These are phyloP conservation scores for Holocentrus rufus DNA, from an alignment of 2,797 vertebrate genomes.

Conservation along the genomic window DNA sequence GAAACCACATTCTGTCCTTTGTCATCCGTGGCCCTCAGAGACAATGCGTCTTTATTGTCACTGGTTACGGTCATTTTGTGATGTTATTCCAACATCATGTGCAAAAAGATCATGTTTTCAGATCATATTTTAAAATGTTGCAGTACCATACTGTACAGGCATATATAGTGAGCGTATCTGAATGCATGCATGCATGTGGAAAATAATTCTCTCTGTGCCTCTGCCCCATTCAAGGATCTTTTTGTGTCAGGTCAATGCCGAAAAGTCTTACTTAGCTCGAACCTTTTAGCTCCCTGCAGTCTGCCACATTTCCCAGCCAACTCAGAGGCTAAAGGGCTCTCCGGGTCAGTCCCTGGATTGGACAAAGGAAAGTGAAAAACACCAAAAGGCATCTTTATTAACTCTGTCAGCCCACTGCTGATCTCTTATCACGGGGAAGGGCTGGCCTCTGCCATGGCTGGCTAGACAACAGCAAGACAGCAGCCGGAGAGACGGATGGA, in stretches of 20 bases:
- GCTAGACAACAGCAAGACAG: background rate
- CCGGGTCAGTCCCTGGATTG: background rate
- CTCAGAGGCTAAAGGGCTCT: background rate
- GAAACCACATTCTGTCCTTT: constrained; percentile 36
- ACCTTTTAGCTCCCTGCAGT: constrained; percentile 2
- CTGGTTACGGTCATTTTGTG: background rate
- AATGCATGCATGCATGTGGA: background rate
- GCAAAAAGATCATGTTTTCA: constrained; percentile 12
- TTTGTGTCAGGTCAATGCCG: constrained; percentile 15
- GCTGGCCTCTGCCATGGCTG: background rate
- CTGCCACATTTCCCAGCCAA: background rate
- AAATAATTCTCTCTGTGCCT: background rate
- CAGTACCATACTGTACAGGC: background rate
- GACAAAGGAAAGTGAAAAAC: constrained; percentile 16
- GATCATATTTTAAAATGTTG: background rate
- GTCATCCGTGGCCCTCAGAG: background rate
- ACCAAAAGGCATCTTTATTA: background rate
- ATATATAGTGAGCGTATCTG: background rate
- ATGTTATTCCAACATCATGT: background rate
- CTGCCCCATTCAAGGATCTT: constrained; percentile 1
- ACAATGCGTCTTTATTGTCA: constrained; percentile 27
- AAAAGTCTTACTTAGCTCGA: background rate
- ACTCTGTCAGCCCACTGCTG: background rate
- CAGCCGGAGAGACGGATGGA: background rate
- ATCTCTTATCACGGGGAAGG: constrained; percentile 1